Conservation (phyloP, 1,140 invertebrate species). For the Brachionus sp. region DNA sequence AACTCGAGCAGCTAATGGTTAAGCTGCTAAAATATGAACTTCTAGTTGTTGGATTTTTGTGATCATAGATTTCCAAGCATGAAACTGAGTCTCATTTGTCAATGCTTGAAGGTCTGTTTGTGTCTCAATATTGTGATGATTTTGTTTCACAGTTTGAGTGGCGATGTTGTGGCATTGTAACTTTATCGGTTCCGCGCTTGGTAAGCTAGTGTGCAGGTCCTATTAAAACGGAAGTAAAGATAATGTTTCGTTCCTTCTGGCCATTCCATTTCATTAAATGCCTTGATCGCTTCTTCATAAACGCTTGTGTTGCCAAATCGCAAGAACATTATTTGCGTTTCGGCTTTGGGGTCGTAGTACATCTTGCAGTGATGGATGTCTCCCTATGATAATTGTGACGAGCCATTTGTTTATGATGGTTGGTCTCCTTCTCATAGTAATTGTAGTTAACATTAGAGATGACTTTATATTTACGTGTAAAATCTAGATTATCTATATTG, state of each 20-base stretch:
- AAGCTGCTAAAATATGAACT: too few relatives aligned
- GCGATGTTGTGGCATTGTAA: too few relatives aligned
- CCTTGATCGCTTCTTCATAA: background rate
- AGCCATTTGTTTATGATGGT: background rate
- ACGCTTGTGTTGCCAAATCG: background rate
- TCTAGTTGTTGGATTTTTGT: too few relatives aligned
- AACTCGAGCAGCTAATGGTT: too few relatives aligned
- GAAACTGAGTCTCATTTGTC: too few relatives aligned
- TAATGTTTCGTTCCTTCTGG: background rate
- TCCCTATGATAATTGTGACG: background rate
- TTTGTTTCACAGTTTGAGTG: too few relatives aligned
- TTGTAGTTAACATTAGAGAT: background rate
- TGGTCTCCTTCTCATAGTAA: background rate
- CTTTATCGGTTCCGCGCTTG: too few relatives aligned
- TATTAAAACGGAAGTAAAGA: background rate
- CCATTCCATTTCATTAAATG: background rate
- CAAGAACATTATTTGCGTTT: background rate
- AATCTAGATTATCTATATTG: background rate
- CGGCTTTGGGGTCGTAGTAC: background rate
- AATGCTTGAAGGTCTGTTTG: too few relatives aligned
- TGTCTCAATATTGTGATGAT: too few relatives aligned
- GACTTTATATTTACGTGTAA: background rate
- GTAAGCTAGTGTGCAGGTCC: background rate
- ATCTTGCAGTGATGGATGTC: background rate
- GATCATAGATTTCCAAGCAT: too few relatives aligned